A percentile compares a stretch with the other conserved stretches of the same genome.
phyloP scores from a whole-genome alignment of 2,113 vertebrate species.

The Xyrauchen texanus region DNA sequence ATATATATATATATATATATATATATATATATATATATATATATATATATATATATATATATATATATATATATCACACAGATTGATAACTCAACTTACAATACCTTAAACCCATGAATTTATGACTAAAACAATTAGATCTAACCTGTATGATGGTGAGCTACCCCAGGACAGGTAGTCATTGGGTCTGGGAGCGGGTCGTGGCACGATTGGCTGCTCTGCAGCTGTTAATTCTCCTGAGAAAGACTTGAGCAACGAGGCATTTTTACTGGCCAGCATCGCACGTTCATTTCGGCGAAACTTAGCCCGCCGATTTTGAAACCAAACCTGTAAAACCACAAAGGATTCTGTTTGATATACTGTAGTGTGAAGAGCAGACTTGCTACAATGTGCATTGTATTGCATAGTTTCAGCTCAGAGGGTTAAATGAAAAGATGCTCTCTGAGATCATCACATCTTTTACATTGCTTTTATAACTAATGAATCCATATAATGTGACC shows the following conservation, averaged over 20 bases:
- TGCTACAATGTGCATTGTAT: not conserved
- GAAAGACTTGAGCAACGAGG: constrained; percentile 87
- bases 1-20: too few relatives aligned
- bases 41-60: too few relatives aligned
- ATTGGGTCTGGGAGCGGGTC: constrained; percentile 83
- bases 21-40: too few relatives aligned
- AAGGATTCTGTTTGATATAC: not conserved
- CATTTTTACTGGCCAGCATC: constrained; percentile 87
- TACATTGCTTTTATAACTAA: not conserved
- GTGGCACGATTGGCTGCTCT: constrained; percentile 87
- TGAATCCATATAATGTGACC: not conserved
- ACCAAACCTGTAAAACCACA: constrained; percentile 81
- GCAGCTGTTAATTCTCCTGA: constrained; percentile 84
- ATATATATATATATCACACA: not conserved
- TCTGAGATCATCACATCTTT: not conserved
- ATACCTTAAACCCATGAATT: not conserved
- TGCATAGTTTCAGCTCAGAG: not conserved
- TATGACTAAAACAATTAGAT: not conserved
- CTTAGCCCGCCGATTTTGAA: constrained; percentile 89
- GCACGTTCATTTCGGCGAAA: constrained; percentile 86
- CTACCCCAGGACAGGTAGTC: constrained; percentile 89
- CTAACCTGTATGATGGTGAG: constrained; percentile 85
- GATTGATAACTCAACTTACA: not conserved
- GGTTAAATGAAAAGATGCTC: not conserved
- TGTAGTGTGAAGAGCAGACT: not conserved